phyloP scores from a whole-genome alignment of 1,140 invertebrate species.

The Nephila pilipes region DNA sequence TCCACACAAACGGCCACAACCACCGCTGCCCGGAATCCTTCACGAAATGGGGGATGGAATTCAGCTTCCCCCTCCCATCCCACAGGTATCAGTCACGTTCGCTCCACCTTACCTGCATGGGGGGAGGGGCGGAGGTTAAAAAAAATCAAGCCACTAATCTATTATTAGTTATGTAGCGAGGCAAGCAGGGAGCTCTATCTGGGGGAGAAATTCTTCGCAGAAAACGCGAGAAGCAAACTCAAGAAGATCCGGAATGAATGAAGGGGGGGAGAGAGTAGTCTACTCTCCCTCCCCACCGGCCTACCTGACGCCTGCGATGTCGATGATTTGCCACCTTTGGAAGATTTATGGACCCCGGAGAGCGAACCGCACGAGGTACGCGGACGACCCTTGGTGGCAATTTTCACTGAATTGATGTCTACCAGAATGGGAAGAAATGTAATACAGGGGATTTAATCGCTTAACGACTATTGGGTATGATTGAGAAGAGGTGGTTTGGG shows the following conservation, averaged over 20 bases:
- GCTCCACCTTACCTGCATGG: not conserved
- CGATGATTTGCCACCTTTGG: constrained; percentile 68
- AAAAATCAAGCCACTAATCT: not conserved
- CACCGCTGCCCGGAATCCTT: not conserved
- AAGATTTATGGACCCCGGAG: constrained; percentile 46
- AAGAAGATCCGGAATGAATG: constrained; percentile 55
- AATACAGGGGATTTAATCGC: too few relatives aligned
- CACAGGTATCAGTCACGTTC: constrained; percentile 37
- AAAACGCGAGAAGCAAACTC: not conserved
- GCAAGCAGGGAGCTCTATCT: not conserved
- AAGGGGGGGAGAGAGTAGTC: not conserved
- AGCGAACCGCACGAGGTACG: not conserved
- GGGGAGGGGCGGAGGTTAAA: not conserved
- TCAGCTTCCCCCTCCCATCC: not conserved
- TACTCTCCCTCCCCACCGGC: not conserved
- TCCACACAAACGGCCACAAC: not conserved
- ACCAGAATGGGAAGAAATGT: too few relatives aligned
- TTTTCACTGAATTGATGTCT: not conserved
- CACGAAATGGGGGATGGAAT: not conserved
- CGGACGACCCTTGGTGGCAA: not conserved
- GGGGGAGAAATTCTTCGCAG: not conserved
- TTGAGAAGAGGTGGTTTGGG: too few relatives aligned
- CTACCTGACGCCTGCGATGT: constrained; percentile 69
- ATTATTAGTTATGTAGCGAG: not conserved
- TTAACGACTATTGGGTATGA: too few relatives aligned